Conservation (phyloP, 2,797 vertebrate species). For the Syngnathus acus region DNA sequence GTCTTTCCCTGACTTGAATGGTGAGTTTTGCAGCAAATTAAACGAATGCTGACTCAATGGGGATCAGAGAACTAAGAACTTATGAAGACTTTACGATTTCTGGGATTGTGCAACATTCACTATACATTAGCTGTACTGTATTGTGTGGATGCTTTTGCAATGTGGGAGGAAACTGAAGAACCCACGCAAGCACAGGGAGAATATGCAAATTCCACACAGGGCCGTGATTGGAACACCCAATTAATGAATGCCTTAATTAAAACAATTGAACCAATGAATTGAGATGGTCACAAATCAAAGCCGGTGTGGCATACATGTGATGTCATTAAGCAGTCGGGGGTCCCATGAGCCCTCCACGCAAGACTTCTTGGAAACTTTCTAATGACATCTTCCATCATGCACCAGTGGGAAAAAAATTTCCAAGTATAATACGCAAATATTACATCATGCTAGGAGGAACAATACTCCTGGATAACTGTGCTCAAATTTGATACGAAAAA, state of each 20-base stretch:
- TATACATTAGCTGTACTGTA: neutral
- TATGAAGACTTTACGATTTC: neutral
- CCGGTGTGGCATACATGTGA: neutral
- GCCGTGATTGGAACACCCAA: too few relatives aligned
- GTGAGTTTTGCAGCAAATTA: neutral
- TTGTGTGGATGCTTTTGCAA: too few relatives aligned
- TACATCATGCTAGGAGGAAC: neutral
- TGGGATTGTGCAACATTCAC: neutral
- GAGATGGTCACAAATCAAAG: neutral
- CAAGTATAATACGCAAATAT: conserved; percentile 12
- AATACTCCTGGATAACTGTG: neutral
- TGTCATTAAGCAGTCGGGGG: neutral
- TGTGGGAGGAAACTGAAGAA: neutral
- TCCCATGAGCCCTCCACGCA: neutral
- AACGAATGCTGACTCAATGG: neutral
- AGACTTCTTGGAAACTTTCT: conserved; percentile 4
- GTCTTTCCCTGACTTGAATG: neutral
- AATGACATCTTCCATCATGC: conserved; percentile 28
- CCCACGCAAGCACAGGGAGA: neutral
- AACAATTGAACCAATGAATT: neutral
- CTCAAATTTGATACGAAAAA: neutral
- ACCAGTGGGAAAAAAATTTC: conserved; percentile 10
- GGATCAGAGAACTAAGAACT: neutral
- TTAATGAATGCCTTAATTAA: neutral
- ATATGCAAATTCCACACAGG: neutral